Base-by-base conservation (phyloP, 1,140 invertebrate species). In the Lethrus apterus region DNA sequence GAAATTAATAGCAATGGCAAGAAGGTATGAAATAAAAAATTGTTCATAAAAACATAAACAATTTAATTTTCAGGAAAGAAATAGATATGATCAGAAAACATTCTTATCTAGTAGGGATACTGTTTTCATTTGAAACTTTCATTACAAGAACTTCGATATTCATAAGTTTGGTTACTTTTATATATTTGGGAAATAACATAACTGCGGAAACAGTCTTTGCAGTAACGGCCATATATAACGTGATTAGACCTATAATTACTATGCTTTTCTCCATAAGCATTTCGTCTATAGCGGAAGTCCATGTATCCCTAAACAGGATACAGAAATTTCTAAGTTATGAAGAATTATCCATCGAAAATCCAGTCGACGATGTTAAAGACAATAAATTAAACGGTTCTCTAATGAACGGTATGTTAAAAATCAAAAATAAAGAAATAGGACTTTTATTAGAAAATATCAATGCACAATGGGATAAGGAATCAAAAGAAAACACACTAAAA, bases 131-230 rank as follows among this genome's bases (percentile, higher is more conserved):
- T 47, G 81, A 84, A 44, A 75, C 80, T 58, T 86, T 84, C 56
- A 73, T 80, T n/a, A 76, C 86, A 0, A 78, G 87, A 54, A 71
- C 89, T 3, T 79, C 86, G n/a, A 75, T 89, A 30, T 90, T 90
- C 59, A 54, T 86, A 44, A 86, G 81, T 9, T 75, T 92, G 46
- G 58, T 89, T n/a, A 74, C 80, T 2, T 91, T 80, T 56, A 80
- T 89, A 26, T 66, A 86, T 2, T 69, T 81, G 14, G 81, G 82
- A 11, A 67, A 82, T 50, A 67, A 70, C 15, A 76, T 89, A 20
- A 78, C 74, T 24, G 80, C 84, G 4, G 80, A 89, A 63, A 83
- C 84, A 66, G 84, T 89, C n/a, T 84, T 81, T 53, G 70, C 79
- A 4, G 70, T 83, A 24, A 81, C 76, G 17, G 79, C 83, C 11